These are phyloP conservation scores for Oceanodroma tethys DNA, from an alignment of 2,113 vertebrate genomes.

Conservation along the genomic window DNA sequence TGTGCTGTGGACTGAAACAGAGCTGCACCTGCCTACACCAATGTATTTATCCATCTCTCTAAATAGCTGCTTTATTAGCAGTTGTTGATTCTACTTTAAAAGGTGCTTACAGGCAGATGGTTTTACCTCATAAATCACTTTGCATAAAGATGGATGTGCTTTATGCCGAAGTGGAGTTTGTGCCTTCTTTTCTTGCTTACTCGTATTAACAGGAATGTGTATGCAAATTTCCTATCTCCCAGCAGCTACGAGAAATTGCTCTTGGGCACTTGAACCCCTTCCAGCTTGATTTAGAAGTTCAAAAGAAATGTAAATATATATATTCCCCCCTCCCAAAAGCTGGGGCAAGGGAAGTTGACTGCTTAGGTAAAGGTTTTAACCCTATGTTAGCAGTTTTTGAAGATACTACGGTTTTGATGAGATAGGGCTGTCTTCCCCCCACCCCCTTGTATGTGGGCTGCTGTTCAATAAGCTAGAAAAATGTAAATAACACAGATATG, in stretches of 20 bases:
- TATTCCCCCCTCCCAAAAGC: neutral
- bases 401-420: neutral
- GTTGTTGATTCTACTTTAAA: neutral
- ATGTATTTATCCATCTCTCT: neutral
- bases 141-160: neutral
- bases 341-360: neutral
- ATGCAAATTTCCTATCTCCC: neutral
- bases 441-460: neutral
- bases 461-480: neutral
- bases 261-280: neutral
- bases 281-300: constrained; percentile 5
- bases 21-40: neutral
- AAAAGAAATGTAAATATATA: neutral
- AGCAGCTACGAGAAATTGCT: neutral
- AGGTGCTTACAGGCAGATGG: neutral
- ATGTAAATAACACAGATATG: neutral
- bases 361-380: neutral
- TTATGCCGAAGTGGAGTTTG: neutral
- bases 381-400: neutral
- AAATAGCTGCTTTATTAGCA: neutral
- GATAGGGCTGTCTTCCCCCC: neutral
- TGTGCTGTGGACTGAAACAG: neutral
- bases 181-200: neutral
- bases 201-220: neutral
- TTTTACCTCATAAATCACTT: neutral